Evolutionary conservation across 2,113 vertebrate species (phyloP), one percentile per base, ranked within the genome.

Genomic region (Cyprinodon tularosa): DNA sequence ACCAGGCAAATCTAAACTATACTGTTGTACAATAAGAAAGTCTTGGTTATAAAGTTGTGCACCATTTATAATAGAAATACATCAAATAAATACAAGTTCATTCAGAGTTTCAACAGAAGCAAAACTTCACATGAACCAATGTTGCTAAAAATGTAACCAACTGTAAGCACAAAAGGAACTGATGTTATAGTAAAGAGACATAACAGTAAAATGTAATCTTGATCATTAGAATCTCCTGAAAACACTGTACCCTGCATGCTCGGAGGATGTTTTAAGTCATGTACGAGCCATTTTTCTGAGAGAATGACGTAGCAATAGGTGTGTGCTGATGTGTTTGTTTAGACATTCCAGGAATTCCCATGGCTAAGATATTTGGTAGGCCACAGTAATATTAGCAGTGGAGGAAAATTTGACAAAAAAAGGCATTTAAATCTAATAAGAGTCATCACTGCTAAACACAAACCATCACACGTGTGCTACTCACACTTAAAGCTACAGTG

Each of bases 311-410:
- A 81, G 86, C 66, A 57, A 42, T 60, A 78, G 76, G 75, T 72
- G 81, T 80, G 68, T 68, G 68, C 77, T 63, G 71, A 69, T 59
- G 53, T 11, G 50, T 66, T 47, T 14, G 17, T 15, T 0, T 20
- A 6, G 42, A 80, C 84, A 89, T 91, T 91, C 86, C 76, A 66
- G 45, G 17, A 60, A 90, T 82, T 85, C 78, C 73, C 64, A 72
- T 66, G 48, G 59, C n/a, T 13, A 71, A 70, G 66, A 3, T 3
- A 68, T 77, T 13, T 36, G 48, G 69, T 76, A 72, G 78, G 86
- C 84, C 72, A 47, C 57, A 78, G 67, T 60, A 84, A 84, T 50
- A 80, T 78, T 67, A n/a, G 22, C 2, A 38, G 11, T 67, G 13
- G 38, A 76, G 61, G 53, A 62, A 39, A 47, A 61, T 14, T 22